A percentile compares a stretch with the other conserved stretches of the same genome.
Evolutionary conservation across 2,113 vertebrate genomes (phyloP).

Genomic region (Eurypyga helias): DNA sequence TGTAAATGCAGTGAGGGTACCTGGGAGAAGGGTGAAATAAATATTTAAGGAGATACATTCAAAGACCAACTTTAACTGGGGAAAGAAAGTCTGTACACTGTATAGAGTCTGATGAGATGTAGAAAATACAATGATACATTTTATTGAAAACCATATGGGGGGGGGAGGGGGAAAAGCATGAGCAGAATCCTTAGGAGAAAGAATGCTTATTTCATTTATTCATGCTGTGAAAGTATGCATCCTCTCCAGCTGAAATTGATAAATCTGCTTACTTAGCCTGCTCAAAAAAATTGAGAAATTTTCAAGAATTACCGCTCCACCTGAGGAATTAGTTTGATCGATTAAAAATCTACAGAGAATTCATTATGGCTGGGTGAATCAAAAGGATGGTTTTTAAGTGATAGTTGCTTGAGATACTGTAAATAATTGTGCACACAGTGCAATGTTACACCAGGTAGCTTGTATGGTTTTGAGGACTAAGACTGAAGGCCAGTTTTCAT

Average conservation of each 20-base stretch:
- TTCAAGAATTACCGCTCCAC: not conserved
- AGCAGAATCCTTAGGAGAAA: not conserved
- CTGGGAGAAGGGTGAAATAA: not conserved
- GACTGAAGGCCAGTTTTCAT: not conserved
- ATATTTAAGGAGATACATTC: not conserved
- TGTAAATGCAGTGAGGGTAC: not conserved
- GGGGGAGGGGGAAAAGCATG: not conserved
- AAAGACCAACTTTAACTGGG: not conserved
- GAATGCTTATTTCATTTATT: slow-evolving; percentile 9
- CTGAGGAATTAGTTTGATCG: not conserved
- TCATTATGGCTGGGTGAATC: not conserved
- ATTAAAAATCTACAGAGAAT: not conserved
- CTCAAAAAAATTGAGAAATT: not conserved
- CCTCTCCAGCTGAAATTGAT: not conserved
- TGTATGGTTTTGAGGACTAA: not conserved
- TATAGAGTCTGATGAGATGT: not conserved
- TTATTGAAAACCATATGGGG: not conserved
- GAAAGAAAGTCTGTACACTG: not conserved
- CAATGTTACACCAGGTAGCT: not conserved
- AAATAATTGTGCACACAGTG: not conserved
- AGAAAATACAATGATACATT: not conserved
- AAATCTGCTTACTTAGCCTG: not conserved
- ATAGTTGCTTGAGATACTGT: not conserved
- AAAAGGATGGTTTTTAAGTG: not conserved
- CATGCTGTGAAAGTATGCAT: not conserved